These are phyloP conservation scores for Steinernema hermaphroditum DNA, from an alignment of 2,888 invertebrate species.

Conservation along the genomic window DNA sequence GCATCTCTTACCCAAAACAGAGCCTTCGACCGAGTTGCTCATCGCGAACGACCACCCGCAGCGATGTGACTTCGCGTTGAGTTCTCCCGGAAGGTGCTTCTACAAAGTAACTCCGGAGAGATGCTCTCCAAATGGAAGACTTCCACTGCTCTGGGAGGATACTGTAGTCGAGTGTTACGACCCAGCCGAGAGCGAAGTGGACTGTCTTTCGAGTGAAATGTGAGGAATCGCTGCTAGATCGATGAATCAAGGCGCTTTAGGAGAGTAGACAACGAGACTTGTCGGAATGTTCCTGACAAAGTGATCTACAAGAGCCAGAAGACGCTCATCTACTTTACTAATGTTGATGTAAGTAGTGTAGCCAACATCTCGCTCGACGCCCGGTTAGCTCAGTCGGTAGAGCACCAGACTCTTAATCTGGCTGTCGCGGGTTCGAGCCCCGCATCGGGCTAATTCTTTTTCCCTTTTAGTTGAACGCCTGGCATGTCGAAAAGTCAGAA, in stretches of 20 bases:
- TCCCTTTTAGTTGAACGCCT: background rate
- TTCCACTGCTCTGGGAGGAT: background rate
- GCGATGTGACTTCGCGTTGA: background rate
- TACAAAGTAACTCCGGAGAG: background rate
- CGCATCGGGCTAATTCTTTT: conserved; percentile 53
- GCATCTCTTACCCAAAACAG: background rate
- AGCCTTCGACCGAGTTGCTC: background rate
- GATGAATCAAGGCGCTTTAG: background rate
- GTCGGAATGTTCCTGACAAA: background rate
- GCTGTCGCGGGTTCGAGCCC: conserved; percentile 61
- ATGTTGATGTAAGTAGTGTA: background rate
- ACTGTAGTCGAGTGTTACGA: background rate
- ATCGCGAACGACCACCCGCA: background rate
- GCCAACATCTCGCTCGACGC: too few species aligned
- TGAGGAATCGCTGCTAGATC: background rate
- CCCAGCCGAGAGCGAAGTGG: background rate
- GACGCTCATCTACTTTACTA: background rate
- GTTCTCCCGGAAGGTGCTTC: background rate
- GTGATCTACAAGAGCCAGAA: background rate
- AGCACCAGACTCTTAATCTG: conserved; percentile 65
- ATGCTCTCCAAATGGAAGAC: background rate
- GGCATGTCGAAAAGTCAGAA: background rate
- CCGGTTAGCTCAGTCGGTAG: conserved; percentile 63
- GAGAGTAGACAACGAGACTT: background rate
- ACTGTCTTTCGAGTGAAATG: background rate